These are phyloP conservation scores for Ormyrus thymus DNA, from an alignment of 2,888 invertebrate genomes.

Conservation along the genomic window DNA sequence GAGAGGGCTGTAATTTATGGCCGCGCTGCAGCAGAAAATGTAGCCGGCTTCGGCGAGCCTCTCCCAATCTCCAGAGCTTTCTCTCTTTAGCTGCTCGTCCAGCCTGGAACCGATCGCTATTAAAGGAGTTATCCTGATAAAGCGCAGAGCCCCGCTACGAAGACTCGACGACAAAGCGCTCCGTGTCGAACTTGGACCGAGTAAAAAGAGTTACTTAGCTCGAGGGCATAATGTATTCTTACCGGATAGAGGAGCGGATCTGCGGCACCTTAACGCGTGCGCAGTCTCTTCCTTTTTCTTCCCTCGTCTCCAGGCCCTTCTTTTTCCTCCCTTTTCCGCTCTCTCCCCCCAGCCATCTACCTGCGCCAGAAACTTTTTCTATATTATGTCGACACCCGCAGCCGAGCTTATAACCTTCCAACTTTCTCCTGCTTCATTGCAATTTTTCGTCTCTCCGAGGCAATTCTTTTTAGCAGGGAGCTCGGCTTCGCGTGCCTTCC, in stretches of 20 bases:
- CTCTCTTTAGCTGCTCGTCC: too few relatives aligned
- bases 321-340: constrained; percentile 28
- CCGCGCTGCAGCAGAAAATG: neutral
- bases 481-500: constrained; percentile 10
- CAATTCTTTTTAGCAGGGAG: neutral
- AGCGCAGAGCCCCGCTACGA: neutral
- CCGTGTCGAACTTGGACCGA: neutral
- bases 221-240: constrained; percentile 25
- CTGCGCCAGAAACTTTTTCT: constrained; percentile 16
- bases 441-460: constrained; percentile 4
- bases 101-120: neutral
- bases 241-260: constrained; percentile 14
- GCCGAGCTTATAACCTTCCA: constrained; percentile 5
- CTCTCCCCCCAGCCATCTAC: neutral
- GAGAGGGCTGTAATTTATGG: constrained; percentile 25
- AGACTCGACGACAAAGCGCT: constrained; percentile 7
- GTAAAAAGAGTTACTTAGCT: constrained; percentile 18
- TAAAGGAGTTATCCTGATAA: constrained; percentile 12
- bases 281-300: constrained; percentile 8
- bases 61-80: constrained; percentile 20
- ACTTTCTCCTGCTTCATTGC: neutral
- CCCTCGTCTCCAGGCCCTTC: constrained; percentile 52
- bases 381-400: constrained; percentile 24
- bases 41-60: constrained; percentile 38
- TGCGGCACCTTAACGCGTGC: constrained; percentile 22